Conservation (phyloP, 2,113 vertebrate species). For the Vanacampus margaritifer region DNA sequence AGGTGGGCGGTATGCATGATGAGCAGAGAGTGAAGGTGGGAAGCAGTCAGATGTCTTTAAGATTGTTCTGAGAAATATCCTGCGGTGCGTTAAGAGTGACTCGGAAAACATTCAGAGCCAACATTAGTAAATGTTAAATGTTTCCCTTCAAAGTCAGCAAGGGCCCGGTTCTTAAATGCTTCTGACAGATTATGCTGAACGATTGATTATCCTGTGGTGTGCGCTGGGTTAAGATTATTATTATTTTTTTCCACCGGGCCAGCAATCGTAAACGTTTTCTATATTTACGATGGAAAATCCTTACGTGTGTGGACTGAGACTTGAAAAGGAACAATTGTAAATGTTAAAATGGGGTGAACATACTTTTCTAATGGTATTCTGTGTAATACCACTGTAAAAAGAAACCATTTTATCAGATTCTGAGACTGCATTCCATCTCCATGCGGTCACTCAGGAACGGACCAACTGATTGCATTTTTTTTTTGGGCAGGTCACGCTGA, state of each 20-base stretch:
- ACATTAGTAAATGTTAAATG: too few species aligned
- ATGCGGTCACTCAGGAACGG: neutral
- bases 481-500: neutral
- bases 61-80: too few species aligned
- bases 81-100: too few species aligned
- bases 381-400: neutral
- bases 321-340: neutral
- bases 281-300: neutral
- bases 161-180: too few species aligned
- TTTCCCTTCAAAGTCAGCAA: too few species aligned
- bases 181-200: too few species aligned
- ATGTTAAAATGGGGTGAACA: neutral
- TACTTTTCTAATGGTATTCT: neutral
- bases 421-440: neutral
- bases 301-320: neutral
- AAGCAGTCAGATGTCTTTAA: too few species aligned
- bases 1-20: too few species aligned
- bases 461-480: neutral
- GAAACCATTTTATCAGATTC: neutral
- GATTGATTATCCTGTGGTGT: too few species aligned
- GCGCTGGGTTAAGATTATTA: too few species aligned
- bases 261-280: neutral
- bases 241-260: neutral
- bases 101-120: too few species aligned
- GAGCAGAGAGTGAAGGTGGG: too few species aligned